Percentiles rank a stretch among this genome's conserved stretches.
Evolutionary conservation across 2,888 invertebrate genomes (phyloP).

Genomic region (Stenurella melanura): DNA sequence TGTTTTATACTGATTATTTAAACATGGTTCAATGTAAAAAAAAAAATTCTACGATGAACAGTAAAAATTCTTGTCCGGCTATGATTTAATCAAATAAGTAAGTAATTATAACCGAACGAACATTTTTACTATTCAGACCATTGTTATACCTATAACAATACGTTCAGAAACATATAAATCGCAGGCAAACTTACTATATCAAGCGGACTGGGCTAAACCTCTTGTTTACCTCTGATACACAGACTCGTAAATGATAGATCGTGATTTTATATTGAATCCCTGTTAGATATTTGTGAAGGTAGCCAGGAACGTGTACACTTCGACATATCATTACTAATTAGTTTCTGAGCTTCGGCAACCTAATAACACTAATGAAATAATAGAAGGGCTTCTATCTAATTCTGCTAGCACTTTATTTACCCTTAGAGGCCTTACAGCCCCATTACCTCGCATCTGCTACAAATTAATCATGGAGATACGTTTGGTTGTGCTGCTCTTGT

Average conservation of each 20-base stretch:
- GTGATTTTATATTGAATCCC: slow-evolving; percentile 19
- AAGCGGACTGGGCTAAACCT: slow-evolving; percentile 1
- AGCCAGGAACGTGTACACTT: slow-evolving; percentile 9
- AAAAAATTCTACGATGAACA: no score
- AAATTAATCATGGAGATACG: slow-evolving; percentile 28
- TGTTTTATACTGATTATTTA: no score
- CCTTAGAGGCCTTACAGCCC: slow-evolving; percentile 40
- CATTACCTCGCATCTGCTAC: slow-evolving; percentile 34
- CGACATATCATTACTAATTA: slow-evolving; percentile 36
- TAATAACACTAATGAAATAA: slow-evolving; percentile 47
- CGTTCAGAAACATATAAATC: neutral
- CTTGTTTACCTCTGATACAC: slow-evolving; percentile 9
- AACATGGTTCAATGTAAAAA: no score
- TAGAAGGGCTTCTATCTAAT: slow-evolving; percentile 50
- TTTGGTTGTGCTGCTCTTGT: slow-evolving; percentile 4
- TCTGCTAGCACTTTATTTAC: slow-evolving; percentile 45
- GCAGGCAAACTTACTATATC: neutral
- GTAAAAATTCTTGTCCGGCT: no score
- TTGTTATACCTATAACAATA: neutral
- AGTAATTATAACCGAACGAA: no score
- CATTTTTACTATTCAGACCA: no score
- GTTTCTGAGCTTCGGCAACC: slow-evolving; percentile 38
- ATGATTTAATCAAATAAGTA: no score
- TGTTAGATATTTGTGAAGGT: neutral
- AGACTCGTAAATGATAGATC: slow-evolving; percentile 14